Conservation (phyloP, 2,797 vertebrate genomes). For the Macropodus opercularis region DNA sequence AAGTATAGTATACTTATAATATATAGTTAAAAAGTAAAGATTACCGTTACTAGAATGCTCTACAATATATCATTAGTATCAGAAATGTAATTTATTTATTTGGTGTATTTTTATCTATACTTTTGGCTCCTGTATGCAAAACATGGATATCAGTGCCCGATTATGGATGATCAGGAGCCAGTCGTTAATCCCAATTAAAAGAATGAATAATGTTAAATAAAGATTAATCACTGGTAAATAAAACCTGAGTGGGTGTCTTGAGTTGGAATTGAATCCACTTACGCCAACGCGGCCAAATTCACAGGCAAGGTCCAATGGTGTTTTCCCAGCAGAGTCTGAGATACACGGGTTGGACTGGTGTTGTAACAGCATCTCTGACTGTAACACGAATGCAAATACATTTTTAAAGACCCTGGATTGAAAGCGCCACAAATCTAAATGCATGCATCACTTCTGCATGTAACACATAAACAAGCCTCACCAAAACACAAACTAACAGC, state of each 20-base stretch:
- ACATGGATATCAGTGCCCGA: too few relatives aligned
- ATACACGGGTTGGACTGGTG: constrained; percentile 98
- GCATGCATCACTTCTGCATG: constrained; percentile 25
- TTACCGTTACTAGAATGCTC: too few relatives aligned
- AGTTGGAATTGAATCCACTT: constrained; percentile 54
- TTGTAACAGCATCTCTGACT: constrained; percentile 96
- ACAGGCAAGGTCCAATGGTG: constrained; percentile 94
- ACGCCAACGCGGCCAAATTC: constrained; percentile 96
- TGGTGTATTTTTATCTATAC: too few relatives aligned
- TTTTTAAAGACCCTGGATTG: constrained; percentile 3
- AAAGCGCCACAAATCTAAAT: constrained; percentile 24
- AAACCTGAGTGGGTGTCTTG: background rate
- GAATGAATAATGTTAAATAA: too few relatives aligned
- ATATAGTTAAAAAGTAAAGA: too few relatives aligned
- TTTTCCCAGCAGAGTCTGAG: constrained; percentile 93
- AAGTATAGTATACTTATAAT: too few relatives aligned
- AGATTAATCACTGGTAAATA: background rate
- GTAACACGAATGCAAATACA: constrained; percentile 50
- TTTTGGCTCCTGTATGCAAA: too few relatives aligned
- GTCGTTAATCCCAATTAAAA: too few relatives aligned
- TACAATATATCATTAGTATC: too few relatives aligned
- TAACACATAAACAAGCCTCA: constrained; percentile 23
- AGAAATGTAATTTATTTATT: too few relatives aligned
- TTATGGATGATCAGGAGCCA: too few relatives aligned
- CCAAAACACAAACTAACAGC: background rate